These are phyloP conservation scores for Folsomia candida DNA, from an alignment of 2,888 invertebrate species.

Conservation along the genomic window DNA sequence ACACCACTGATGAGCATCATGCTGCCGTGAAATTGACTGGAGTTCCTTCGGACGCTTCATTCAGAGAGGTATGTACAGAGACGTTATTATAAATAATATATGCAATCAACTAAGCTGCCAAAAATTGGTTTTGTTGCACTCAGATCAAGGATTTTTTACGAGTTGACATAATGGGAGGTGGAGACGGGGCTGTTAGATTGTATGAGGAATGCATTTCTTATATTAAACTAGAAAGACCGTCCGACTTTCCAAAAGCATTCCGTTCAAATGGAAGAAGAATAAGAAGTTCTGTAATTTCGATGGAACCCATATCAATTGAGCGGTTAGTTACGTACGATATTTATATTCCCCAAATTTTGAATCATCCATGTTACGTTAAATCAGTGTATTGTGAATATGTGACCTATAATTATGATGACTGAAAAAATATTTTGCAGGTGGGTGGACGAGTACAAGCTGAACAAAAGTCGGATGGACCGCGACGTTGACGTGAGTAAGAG, in stretches of 20 bases:
- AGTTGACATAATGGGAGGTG: slow-evolving; percentile 46
- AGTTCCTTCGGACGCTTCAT: slow-evolving; percentile 46
- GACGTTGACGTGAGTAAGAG: slow-evolving; percentile 42
- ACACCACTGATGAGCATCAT: slow-evolving; percentile 39
- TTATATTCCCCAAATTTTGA: too few relatives aligned
- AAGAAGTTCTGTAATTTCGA: slow-evolving; percentile 30
- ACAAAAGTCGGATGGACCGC: slow-evolving; percentile 38
- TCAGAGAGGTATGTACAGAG: slow-evolving; percentile 36
- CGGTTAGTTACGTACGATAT: too few relatives aligned
- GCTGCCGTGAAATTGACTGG: slow-evolving; percentile 44
- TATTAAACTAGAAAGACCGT: slow-evolving; percentile 39
- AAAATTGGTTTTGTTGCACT: slow-evolving; percentile 9
- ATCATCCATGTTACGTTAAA: too few relatives aligned
- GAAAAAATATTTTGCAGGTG: too few relatives aligned
- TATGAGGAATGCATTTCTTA: slow-evolving; percentile 46
- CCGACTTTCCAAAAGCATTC: slow-evolving; percentile 42
- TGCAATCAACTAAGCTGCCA: slow-evolving; percentile 10
- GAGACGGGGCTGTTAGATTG: slow-evolving; percentile 46
- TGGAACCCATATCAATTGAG: slow-evolving; percentile 43
- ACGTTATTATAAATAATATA: background rate
- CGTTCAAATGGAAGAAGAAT: slow-evolving; percentile 43
- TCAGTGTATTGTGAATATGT: too few relatives aligned
- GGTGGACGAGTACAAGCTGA: slow-evolving; percentile 38
- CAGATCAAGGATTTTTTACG: slow-evolving; percentile 47
- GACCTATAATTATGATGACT: too few relatives aligned